Evolutionary conservation across 1,140 invertebrate genomes (phyloP).

Genomic region (Eumeta japonica): DNA sequence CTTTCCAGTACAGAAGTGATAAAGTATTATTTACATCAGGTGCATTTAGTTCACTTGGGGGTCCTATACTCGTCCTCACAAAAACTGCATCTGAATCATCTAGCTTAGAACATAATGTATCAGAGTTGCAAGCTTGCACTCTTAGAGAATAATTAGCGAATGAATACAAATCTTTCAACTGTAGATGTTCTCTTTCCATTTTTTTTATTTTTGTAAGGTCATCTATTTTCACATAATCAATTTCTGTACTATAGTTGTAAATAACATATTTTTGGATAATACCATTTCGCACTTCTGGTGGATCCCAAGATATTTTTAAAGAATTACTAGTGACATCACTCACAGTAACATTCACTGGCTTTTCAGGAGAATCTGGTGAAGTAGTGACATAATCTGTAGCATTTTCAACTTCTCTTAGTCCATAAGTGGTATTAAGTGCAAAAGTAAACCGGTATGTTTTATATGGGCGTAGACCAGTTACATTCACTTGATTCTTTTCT

Average conservation of each 20-base stretch:
- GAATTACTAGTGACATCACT: constrained; percentile 66
- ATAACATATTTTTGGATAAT: constrained; percentile 72
- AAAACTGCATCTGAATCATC: constrained; percentile 39
- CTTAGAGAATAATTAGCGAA: constrained; percentile 67
- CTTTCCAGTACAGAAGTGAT: constrained; percentile 41
- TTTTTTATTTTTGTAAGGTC: constrained; percentile 4
- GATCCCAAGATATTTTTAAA: constrained; percentile 67
- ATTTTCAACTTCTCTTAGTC: constrained; percentile 67
- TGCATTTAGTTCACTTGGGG: constrained; percentile 54
- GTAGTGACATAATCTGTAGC: constrained; percentile 69
- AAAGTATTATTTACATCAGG: constrained; percentile 48
- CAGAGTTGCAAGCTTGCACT: constrained; percentile 70
- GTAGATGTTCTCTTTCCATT: constrained; percentile 4
- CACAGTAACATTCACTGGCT: constrained; percentile 58
- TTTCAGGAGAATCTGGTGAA: constrained; percentile 67
- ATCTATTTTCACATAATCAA: neutral
- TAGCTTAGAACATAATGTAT: constrained; percentile 55
- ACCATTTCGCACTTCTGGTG: constrained; percentile 72
- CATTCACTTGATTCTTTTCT: constrained; percentile 42
- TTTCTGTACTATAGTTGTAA: constrained; percentile 31
- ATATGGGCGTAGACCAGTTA: constrained; percentile 68
- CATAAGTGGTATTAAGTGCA: constrained; percentile 70
- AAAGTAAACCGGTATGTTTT: constrained; percentile 76
- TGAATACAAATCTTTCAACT: constrained; percentile 36
- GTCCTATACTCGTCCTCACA: constrained; percentile 62